phyloP scores from a whole-genome alignment of 2,888 invertebrate genomes.

The Rhogogaster chlorosoma region DNA sequence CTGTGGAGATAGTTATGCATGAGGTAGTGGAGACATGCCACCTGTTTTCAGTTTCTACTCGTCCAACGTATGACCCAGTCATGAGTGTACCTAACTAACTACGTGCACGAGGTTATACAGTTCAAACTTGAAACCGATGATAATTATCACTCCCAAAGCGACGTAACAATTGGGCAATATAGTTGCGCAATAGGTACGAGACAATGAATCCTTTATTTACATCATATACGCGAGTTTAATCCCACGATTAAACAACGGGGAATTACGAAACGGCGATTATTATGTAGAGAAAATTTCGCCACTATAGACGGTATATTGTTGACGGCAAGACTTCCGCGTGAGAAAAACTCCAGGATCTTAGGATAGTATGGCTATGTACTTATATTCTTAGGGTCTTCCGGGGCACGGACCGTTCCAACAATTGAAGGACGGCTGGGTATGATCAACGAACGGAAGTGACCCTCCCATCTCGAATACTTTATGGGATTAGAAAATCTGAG shows the following conservation, averaged over 20 bases:
- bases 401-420: constrained; percentile 4
- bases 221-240: constrained; percentile 13
- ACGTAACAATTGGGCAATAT: constrained; percentile 38
- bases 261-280: constrained; percentile 37
- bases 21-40: not conserved
- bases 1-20: not conserved
- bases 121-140: constrained; percentile 30
- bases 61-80: constrained; percentile 32
- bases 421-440: constrained; percentile 34
- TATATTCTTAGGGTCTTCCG: constrained; percentile 19
- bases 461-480: not conserved
- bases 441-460: constrained; percentile 28
- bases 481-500: constrained; percentile 3
- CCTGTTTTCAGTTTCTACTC: constrained; percentile 43
- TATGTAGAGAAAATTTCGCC: constrained; percentile 32
- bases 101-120: constrained; percentile 1
- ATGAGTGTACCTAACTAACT: not conserved
- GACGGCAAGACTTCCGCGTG: constrained; percentile 43
- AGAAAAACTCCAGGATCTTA: not conserved
- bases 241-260: constrained; percentile 40
- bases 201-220: constrained; percentile 42
- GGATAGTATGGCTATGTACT: not conserved
- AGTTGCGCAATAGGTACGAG: not conserved
- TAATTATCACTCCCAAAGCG: constrained; percentile 35
- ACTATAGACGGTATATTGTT: not conserved